These are phyloP conservation scores for Dione juno DNA, from an alignment of 2,888 invertebrate genomes.

Conservation along the genomic window DNA sequence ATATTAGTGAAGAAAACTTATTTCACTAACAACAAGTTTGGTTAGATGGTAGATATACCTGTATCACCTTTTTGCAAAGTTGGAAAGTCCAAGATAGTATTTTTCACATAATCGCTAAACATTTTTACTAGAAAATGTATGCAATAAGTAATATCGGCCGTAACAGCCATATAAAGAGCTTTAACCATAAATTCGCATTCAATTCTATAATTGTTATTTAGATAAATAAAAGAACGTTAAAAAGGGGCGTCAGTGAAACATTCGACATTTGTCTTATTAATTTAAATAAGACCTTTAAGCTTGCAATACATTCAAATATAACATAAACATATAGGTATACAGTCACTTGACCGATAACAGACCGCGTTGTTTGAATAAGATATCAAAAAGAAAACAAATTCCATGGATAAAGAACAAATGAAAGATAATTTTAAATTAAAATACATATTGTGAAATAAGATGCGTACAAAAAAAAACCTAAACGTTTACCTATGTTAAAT, in stretches of 20 bases:
- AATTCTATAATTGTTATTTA: not conserved
- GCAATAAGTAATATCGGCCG: too few relatives aligned
- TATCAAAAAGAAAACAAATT: constrained; percentile 32
- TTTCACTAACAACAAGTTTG: too few relatives aligned
- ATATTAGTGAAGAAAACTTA: too few relatives aligned
- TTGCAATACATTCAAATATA: constrained; percentile 1
- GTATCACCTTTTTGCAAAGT: too few relatives aligned
- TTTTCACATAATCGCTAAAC: too few relatives aligned
- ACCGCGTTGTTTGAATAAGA: constrained; percentile 28
- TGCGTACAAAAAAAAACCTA: too few relatives aligned
- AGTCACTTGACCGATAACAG: constrained; percentile 37
- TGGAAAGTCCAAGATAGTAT: too few relatives aligned
- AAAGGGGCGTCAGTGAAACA: not conserved
- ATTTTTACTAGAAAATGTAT: too few relatives aligned
- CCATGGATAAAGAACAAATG: constrained; percentile 10
- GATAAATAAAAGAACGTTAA: not conserved
- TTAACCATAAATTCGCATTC: not conserved
- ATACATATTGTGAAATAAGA: too few relatives aligned
- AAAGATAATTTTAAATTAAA: constrained; percentile 12
- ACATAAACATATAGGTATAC: not conserved
- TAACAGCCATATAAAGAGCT: not conserved
- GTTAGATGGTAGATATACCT: too few relatives aligned
- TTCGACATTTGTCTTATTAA: not conserved
- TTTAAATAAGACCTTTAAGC: constrained; percentile 1
- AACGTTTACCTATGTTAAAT: too few relatives aligned